A percentile compares a stretch with the other conserved stretches of the same genome.
Conservation (phyloP, 2,888 invertebrate genomes). For the Kryphioiulus occultus region DNA sequence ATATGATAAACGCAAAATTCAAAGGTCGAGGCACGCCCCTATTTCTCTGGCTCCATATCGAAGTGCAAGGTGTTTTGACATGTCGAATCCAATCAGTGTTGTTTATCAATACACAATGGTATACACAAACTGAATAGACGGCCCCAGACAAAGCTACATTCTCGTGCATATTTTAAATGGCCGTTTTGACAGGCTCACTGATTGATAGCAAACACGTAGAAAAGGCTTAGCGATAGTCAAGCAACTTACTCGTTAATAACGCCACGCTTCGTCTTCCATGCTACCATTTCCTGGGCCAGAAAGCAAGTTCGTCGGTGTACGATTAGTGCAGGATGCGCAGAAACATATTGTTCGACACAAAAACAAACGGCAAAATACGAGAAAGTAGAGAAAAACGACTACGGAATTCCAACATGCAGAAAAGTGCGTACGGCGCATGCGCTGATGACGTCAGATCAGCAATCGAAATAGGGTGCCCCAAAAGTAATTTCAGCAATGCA, state of each 20-base stretch:
- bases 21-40: constrained; percentile 29
- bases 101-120: not conserved
- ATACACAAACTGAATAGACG: not conserved
- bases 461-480: not conserved
- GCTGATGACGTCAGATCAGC: not conserved
- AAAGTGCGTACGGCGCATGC: not conserved
- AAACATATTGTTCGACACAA: not conserved
- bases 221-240: not conserved
- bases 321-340: not conserved
- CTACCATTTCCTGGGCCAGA: constrained; percentile 37
- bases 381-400: not conserved
- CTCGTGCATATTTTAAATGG: not conserved
- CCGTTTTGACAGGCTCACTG: not conserved
- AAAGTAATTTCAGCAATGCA: not conserved
- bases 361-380: not conserved
- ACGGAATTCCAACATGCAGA: constrained; percentile 16
- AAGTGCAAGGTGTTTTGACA: not conserved
- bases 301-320: not conserved
- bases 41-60: not conserved
- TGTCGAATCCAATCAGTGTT: not conserved
- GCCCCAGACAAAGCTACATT: not conserved
- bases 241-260: constrained; percentile 33
- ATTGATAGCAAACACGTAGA: not conserved
- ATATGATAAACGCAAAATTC: not conserved
- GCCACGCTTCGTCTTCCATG: constrained; percentile 40